Percentiles rank a stretch among this genome's conserved stretches.
phyloP scores from a whole-genome alignment of 2,113 vertebrate genomes.

The Heptranchias perlo region DNA sequence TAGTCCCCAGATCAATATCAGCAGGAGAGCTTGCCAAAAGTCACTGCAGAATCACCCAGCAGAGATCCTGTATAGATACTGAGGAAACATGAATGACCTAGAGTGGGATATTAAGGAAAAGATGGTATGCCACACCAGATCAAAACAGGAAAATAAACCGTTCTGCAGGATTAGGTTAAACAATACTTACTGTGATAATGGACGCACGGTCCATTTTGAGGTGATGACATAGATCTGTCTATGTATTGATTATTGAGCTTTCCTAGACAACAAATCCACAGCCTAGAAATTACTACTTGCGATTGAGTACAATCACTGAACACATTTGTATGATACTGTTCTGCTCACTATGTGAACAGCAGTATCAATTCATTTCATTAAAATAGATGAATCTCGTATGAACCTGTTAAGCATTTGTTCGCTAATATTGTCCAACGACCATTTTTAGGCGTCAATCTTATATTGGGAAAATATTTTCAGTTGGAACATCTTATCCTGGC shows the following conservation, averaged over 20 bases:
- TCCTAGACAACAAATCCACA: neutral
- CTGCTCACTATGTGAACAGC: neutral
- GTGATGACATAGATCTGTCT: neutral
- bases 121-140: neutral
- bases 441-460: neutral
- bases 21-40: neutral
- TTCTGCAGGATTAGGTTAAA: constrained; percentile 8
- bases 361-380: neutral
- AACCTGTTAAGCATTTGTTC: neutral
- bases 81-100: constrained; percentile 22
- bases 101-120: constrained; percentile 2
- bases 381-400: neutral
- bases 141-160: constrained; percentile 20
- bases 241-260: neutral
- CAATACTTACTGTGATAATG: neutral
- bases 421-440: neutral
- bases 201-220: neutral
- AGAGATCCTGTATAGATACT: neutral
- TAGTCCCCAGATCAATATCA: neutral
- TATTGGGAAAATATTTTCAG: neutral
- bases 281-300: neutral
- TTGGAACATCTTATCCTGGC: neutral
- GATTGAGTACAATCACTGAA: neutral
- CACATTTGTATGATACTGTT: neutral
- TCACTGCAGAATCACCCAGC: constrained; percentile 2